Conservation (phyloP, 2,888 invertebrate genomes). For the Tuta absoluta region DNA sequence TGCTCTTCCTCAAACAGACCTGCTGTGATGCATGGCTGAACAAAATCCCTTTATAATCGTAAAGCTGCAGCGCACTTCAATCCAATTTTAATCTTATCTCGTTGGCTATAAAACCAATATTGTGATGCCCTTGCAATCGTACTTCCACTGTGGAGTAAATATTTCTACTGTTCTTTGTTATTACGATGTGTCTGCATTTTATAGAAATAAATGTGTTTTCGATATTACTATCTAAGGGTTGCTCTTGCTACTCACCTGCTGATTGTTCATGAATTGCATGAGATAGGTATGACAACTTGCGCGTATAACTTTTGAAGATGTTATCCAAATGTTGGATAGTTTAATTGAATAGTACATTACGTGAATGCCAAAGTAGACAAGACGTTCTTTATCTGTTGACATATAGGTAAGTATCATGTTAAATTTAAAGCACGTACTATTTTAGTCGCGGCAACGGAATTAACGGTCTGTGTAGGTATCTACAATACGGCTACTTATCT, state of each 20-base stretch:
- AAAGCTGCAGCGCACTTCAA: constrained; percentile 40
- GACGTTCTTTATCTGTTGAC: too few relatives aligned
- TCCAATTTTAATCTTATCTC: constrained; percentile 44
- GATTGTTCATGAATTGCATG: too few relatives aligned
- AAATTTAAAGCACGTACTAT: too few relatives aligned
- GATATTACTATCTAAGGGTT: not conserved
- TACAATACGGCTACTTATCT: too few relatives aligned
- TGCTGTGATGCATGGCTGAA: not conserved
- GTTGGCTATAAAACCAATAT: constrained; percentile 35
- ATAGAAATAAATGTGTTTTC: not conserved
- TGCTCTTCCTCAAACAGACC: not conserved
- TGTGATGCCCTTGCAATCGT: constrained; percentile 30
- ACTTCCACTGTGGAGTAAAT: not conserved
- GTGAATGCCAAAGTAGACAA: too few relatives aligned
- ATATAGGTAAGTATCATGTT: too few relatives aligned
- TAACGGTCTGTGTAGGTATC: too few relatives aligned
- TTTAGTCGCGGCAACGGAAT: too few relatives aligned
- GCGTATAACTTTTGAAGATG: too few relatives aligned
- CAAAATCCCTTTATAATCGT: constrained; percentile 32
- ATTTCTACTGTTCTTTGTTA: constrained; percentile 1
- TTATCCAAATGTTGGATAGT: too few relatives aligned
- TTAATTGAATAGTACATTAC: too few relatives aligned
- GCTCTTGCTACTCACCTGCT: not conserved
- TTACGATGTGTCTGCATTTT: constrained; percentile 5
- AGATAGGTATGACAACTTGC: too few relatives aligned